These are phyloP conservation scores for Nasua narica DNA, from an alignment of 2,797 vertebrate genomes.

Conservation along the genomic window DNA sequence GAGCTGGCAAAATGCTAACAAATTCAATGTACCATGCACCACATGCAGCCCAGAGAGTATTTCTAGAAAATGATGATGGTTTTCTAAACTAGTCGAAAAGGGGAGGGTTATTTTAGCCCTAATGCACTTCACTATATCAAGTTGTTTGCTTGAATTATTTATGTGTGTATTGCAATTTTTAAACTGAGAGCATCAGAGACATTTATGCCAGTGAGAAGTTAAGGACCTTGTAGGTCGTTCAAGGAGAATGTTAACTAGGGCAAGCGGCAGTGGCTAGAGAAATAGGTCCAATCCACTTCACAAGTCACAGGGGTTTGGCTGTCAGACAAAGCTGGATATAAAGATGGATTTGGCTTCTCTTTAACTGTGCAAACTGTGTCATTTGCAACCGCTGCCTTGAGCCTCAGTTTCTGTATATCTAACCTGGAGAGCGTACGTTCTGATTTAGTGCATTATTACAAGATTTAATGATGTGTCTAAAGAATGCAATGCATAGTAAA, in stretches of 20 bases:
- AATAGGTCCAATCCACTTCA: slow-evolving; percentile 23
- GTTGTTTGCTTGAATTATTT: slow-evolving; percentile 78
- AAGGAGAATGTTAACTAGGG: slow-evolving; percentile 75
- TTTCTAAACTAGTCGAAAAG: slow-evolving; percentile 75
- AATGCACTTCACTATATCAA: slow-evolving; percentile 73
- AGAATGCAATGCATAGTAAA: background rate
- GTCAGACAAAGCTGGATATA: background rate
- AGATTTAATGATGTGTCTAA: background rate
- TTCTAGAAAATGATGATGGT: slow-evolving; percentile 79
- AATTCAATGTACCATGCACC: slow-evolving; percentile 66
- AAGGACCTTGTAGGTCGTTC: slow-evolving; percentile 60
- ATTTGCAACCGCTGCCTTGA: background rate
- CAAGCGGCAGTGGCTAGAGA: slow-evolving; percentile 22
- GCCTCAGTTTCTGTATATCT: background rate
- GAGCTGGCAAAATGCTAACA: slow-evolving; percentile 71
- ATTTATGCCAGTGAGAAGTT: slow-evolving; percentile 67
- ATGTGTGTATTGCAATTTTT: slow-evolving; percentile 74
- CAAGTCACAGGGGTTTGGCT: slow-evolving; percentile 27
- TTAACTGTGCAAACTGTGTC: background rate
- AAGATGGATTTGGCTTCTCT: slow-evolving; percentile 30
- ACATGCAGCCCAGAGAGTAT: slow-evolving; percentile 69
- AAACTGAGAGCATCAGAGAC: slow-evolving; percentile 71
- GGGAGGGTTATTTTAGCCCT: slow-evolving; percentile 74
- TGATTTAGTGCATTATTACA: background rate
- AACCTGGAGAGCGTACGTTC: background rate